Percentiles rank a stretch among this genome's conserved stretches.
Conservation (phyloP, 2,888 invertebrate genomes). For the Zonitis immaculata region DNA sequence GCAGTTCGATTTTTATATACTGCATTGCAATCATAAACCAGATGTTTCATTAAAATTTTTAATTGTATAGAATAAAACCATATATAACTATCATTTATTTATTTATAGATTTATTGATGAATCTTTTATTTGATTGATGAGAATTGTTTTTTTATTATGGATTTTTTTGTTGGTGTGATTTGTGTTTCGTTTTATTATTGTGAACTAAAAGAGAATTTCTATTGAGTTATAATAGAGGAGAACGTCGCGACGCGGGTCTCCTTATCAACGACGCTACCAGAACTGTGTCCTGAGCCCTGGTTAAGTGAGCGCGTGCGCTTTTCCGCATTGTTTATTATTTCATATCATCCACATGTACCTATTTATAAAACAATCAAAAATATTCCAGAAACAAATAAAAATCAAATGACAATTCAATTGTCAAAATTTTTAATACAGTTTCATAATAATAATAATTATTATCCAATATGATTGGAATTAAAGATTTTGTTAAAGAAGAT, state of each 20-base stretch:
- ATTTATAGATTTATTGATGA: no score
- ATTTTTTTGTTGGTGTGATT: no score
- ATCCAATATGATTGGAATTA: background rate
- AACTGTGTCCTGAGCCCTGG: slow-evolving; percentile 41
- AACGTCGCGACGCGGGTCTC: slow-evolving; percentile 39
- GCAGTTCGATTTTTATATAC: background rate
- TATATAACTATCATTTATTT: no score
- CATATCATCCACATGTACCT: slow-evolving; percentile 26
- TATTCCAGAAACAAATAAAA: background rate
- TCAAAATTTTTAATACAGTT: background rate
- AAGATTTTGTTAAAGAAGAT: background rate
- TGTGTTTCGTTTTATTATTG: no score
- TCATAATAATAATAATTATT: background rate
- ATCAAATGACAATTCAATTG: background rate
- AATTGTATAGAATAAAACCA: background rate
- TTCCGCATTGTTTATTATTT: slow-evolving; percentile 44
- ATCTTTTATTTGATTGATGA: no score
- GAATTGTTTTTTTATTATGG: no score
- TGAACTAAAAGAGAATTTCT: background rate
- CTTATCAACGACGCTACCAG: slow-evolving; percentile 37
- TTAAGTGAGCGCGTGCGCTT: slow-evolving; percentile 39
- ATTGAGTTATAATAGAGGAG: slow-evolving; percentile 12
- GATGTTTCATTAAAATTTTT: background rate
- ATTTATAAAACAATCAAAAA: background rate
- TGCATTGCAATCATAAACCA: background rate